A percentile compares a stretch with the other conserved stretches of the same genome.
phyloP scores from a whole-genome alignment of 2,888 invertebrate genomes.

The Uropetala carovei region DNA sequence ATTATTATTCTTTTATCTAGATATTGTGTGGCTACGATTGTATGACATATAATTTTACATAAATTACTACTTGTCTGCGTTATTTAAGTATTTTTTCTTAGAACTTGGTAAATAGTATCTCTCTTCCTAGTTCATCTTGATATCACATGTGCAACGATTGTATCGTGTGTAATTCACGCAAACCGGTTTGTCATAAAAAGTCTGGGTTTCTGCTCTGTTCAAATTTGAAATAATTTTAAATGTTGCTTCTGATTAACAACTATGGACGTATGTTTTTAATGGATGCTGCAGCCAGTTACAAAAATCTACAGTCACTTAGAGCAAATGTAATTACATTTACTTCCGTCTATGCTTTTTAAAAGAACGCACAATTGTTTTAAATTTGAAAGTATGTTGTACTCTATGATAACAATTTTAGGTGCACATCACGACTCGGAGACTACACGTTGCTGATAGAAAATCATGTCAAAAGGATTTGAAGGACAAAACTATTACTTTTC shows the following conservation, averaged over 20 bases:
- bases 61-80: too few relatives aligned
- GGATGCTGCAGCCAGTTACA: not conserved
- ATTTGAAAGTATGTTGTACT: too few relatives aligned
- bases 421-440: not conserved
- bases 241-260: not conserved
- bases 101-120: too few relatives aligned
- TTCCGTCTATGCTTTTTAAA: not conserved
- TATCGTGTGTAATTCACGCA: too few relatives aligned
- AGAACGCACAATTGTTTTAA: not conserved
- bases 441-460: not conserved
- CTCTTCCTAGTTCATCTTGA: too few relatives aligned
- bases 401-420: not conserved
- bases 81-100: too few relatives aligned
- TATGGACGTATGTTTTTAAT: not conserved
- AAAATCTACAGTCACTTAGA: not conserved
- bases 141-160: too few relatives aligned
- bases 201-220: too few relatives aligned
- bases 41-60: too few relatives aligned
- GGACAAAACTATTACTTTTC: not conserved
- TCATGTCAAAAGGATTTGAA: not conserved
- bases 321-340: not conserved
- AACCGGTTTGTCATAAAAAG: too few relatives aligned
- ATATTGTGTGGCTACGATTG: too few relatives aligned
- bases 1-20: too few relatives aligned
- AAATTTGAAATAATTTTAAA: not conserved